Evolutionary conservation across 1,140 invertebrate genomes (phyloP).

Genomic region (Panulirus ornatus): DNA sequence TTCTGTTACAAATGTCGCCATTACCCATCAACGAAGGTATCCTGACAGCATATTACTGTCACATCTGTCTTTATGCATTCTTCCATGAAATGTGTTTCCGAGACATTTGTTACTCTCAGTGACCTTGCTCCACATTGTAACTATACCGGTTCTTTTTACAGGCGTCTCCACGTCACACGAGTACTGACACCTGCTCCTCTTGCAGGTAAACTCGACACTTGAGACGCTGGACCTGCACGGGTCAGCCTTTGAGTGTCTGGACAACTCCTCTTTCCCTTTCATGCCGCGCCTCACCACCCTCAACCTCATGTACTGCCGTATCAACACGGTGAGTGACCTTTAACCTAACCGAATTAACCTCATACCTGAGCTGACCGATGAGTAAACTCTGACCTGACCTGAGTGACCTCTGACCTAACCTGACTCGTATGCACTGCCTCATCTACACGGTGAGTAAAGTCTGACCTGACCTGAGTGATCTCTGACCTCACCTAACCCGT

Average conservation of each 20-base stretch:
- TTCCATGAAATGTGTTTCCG: no score
- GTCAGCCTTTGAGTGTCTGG: slow-evolving; percentile 49
- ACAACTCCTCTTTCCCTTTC: slow-evolving; percentile 59
- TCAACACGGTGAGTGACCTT: slow-evolving; percentile 48
- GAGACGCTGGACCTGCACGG: slow-evolving; percentile 50
- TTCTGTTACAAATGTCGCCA: no score
- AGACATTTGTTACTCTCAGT: no score
- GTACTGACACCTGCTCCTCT: neutral
- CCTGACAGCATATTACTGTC: no score
- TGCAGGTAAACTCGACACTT: slow-evolving; percentile 38
- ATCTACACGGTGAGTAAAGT: neutral
- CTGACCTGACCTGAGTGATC: neutral
- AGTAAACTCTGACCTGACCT: neutral
- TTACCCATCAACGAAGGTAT: no score
- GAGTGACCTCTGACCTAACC: neutral
- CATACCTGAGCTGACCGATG: no score
- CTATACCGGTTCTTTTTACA: no score
- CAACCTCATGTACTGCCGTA: slow-evolving; percentile 65
- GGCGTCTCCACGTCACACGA: no score
- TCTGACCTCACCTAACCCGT: neutral
- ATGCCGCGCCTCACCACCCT: slow-evolving; percentile 28
- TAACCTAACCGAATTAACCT: neutral
- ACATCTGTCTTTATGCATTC: no score
- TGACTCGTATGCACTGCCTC: neutral
- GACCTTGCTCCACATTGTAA: no score